phyloP scores from a whole-genome alignment of 2,888 invertebrate species.

The Tipula helvola region DNA sequence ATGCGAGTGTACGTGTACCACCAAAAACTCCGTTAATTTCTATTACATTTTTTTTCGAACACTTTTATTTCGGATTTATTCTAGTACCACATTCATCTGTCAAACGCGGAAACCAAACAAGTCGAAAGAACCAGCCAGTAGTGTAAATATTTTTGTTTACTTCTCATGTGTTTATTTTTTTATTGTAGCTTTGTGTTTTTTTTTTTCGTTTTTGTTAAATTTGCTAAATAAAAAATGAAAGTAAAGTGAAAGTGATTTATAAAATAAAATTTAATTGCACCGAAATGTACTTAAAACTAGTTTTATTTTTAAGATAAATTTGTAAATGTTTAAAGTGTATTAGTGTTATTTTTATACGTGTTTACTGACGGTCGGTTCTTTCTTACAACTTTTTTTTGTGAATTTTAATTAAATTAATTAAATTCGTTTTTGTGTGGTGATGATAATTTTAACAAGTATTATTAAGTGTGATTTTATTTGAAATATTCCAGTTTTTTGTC shows the following conservation, averaged over 20 bases:
- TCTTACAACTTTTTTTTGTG: background rate
- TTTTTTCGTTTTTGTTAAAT: background rate
- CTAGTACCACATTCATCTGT: background rate
- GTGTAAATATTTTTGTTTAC: background rate
- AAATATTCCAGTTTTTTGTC: background rate
- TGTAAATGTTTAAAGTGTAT: too few relatives aligned
- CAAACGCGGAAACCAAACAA: background rate
- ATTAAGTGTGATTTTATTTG: background rate
- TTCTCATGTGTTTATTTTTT: background rate
- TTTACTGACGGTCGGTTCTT: too few relatives aligned
- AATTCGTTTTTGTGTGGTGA: background rate
- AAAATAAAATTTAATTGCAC: background rate
- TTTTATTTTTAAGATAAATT: background rate
- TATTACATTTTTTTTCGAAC: background rate
- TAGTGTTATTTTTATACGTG: too few relatives aligned
- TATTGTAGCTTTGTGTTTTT: background rate
- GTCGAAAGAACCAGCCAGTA: background rate
- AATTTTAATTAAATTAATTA: background rate
- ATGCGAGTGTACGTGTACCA: too few relatives aligned
- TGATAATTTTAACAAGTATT: background rate
- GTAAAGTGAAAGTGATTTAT: background rate
- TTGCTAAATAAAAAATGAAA: background rate
- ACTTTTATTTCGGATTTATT: background rate
- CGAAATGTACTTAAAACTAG: background rate
- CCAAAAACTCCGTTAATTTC: too few relatives aligned